Evolutionary conservation across 2,888 invertebrate genomes (phyloP).

Genomic region (Platynereis dumerilii): DNA sequence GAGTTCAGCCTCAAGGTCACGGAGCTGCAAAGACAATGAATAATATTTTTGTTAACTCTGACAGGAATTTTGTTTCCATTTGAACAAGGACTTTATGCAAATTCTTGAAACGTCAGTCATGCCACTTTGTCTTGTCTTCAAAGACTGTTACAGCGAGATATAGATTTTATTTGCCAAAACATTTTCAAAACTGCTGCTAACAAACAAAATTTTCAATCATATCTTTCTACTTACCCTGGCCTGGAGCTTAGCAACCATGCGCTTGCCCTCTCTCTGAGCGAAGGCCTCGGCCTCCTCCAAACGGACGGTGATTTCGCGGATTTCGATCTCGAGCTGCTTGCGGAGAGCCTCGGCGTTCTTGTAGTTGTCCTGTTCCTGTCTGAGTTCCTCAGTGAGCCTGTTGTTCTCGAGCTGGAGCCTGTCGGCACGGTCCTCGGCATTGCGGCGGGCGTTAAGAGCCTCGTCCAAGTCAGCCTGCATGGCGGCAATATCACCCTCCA

Average conservation of each 20-base stretch:
- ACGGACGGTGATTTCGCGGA: constrained; percentile 62
- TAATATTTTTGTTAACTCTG: background rate
- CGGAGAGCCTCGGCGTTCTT: constrained; percentile 63
- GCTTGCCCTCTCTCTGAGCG: constrained; percentile 62
- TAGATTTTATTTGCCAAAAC: too few species aligned
- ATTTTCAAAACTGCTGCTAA: too few species aligned
- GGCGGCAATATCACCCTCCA: constrained; percentile 90
- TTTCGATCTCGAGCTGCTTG: constrained; percentile 63
- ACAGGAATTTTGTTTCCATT: too few species aligned
- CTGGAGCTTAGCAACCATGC: constrained; percentile 62
- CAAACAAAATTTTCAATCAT: background rate
- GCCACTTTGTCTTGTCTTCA: too few species aligned
- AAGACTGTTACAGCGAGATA: too few species aligned
- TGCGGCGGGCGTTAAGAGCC: constrained; percentile 67
- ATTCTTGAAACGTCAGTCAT: too few species aligned
- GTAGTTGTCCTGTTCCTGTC: constrained; percentile 64
- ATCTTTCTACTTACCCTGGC: constrained; percentile 48
- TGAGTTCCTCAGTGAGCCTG: constrained; percentile 61
- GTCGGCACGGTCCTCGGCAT: constrained; percentile 40
- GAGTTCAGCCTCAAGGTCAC: constrained; percentile 61
- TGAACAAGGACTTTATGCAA: too few species aligned
- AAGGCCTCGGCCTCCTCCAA: constrained; percentile 64
- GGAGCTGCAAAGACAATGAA: constrained; percentile 45
- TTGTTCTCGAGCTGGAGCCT: constrained; percentile 45
- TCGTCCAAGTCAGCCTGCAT: constrained; percentile 97